phyloP scores from a whole-genome alignment of 2,797 vertebrate species.

The Cyclopterus lumpus region DNA sequence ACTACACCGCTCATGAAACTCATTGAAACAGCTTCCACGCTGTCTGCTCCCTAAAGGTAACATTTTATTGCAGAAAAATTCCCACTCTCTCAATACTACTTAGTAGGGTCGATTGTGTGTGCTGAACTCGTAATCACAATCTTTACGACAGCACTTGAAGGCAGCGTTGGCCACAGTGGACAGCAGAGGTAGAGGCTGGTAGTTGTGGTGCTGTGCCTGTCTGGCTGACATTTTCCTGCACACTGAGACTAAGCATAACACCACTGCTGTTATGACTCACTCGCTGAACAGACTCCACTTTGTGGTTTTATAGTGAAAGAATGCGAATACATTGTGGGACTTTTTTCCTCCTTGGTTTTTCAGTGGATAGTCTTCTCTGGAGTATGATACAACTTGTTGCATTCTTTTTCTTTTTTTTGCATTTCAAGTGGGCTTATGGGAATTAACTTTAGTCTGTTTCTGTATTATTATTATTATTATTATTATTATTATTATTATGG shows the following conservation, averaged over 20 bases:
- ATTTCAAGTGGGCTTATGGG: slow-evolving; percentile 11
- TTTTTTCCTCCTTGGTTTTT: slow-evolving; percentile 49
- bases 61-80: slow-evolving; percentile 70
- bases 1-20: slow-evolving; percentile 49
- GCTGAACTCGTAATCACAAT: slow-evolving; percentile 77
- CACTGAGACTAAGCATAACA: slow-evolving; percentile 82
- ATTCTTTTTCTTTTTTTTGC: slow-evolving; percentile 17
- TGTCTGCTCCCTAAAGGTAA: slow-evolving; percentile 64
- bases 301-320: slow-evolving; percentile 83
- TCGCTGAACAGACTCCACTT: slow-evolving; percentile 81
- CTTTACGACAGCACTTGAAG: slow-evolving; percentile 75
- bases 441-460: slow-evolving; percentile 13
- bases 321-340: slow-evolving; percentile 73
- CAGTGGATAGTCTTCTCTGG: slow-evolving; percentile 40
- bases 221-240: slow-evolving; percentile 81
- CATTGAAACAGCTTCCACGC: slow-evolving; percentile 51
- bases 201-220: slow-evolving; percentile 72
- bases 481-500: too few species aligned
- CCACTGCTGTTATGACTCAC: slow-evolving; percentile 81
- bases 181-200: slow-evolving; percentile 67
- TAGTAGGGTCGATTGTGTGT: slow-evolving; percentile 61
- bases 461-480: too few species aligned
- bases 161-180: slow-evolving; percentile 67
- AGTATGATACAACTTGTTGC: slow-evolving; percentile 55
- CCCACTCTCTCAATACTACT: slow-evolving; percentile 56